Evolutionary conservation across 2,113 vertebrate species (phyloP), one percentile per base, ranked within the genome.

Genomic region (Perognathus longimembris): DNA sequence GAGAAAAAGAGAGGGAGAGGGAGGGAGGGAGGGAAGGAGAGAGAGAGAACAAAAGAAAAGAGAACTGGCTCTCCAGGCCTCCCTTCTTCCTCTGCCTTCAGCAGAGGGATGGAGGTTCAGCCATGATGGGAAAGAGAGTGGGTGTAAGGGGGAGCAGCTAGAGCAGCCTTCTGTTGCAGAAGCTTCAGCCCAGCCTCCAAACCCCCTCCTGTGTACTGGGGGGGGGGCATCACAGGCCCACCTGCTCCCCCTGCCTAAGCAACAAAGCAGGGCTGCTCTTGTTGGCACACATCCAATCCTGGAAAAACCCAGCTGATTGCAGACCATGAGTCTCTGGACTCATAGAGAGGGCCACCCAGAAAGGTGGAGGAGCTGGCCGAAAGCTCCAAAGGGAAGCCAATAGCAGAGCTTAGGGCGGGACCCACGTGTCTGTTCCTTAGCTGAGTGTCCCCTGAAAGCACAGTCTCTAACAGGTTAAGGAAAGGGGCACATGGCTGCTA

Each of bases 101-200:
- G 89, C 80, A 93, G 69, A 94, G 76, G 57, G 66, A 92, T 79
- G 50, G 79, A 92, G 78, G n/a, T 74, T 95, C 88, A 94, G 85
- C 59, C 90, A 92, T 79, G 88, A 95, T 94, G 75, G 82, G 74
- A 89, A 89, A 82, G 82, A 75, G 70, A 92, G 92, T 93, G 81
- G 90, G 93, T 0, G 66, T 92, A 78, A 86, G 24, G 11, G 73
- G 54, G 64, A 54, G 63, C 91, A 95, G 67, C 76, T 45, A 92
- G 75, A 76, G 57, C 77, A 95, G 93, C 57, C 70, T 67, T 82
- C 57, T 85, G 63, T 42, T 93, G 69, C 76, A 85, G 81, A 94
- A 95, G 88, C 81, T 80, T 95, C 82, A 83, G 85, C 64, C 78
- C 85, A 77, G 84, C 67, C 84, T 96, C 76, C 40, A 89, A 67